Percentiles rank a stretch among this genome's conserved stretches.
These are phyloP conservation scores for Drosophila picticornis DNA, from an alignment of 2,888 invertebrate genomes.

Conservation along the genomic window DNA sequence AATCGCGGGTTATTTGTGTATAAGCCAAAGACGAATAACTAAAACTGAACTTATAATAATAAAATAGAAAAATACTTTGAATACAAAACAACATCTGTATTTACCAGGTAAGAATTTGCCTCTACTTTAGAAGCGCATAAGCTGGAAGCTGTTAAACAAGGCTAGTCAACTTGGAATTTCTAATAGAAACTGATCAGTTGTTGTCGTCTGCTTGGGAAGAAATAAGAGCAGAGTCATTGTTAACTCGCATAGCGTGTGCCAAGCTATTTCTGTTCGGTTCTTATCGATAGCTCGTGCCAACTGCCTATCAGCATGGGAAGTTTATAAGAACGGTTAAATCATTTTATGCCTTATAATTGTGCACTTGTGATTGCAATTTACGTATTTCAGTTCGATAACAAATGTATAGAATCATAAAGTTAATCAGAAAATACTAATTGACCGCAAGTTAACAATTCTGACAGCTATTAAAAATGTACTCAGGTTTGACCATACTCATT, in stretches of 20 bases:
- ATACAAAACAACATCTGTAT: background rate
- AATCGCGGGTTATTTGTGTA: conserved; percentile 74
- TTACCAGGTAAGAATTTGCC: background rate
- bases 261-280: background rate
- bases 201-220: background rate
- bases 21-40: background rate
- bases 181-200: background rate
- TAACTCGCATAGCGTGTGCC: background rate
- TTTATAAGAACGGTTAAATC: background rate
- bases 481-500: background rate
- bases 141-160: background rate
- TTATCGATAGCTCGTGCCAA: background rate
- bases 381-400: background rate
- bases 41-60: background rate
- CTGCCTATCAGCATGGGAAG: background rate
- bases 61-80: background rate
- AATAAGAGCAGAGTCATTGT: background rate
- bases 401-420: background rate
- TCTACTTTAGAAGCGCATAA: background rate
- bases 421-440: background rate
- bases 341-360: background rate
- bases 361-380: background rate
- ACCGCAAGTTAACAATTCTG: background rate
- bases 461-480: background rate
- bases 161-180: background rate